These are phyloP conservation scores for Crypturellus tataupa DNA, from an alignment of 2,797 vertebrate species.

Conservation along the genomic window DNA sequence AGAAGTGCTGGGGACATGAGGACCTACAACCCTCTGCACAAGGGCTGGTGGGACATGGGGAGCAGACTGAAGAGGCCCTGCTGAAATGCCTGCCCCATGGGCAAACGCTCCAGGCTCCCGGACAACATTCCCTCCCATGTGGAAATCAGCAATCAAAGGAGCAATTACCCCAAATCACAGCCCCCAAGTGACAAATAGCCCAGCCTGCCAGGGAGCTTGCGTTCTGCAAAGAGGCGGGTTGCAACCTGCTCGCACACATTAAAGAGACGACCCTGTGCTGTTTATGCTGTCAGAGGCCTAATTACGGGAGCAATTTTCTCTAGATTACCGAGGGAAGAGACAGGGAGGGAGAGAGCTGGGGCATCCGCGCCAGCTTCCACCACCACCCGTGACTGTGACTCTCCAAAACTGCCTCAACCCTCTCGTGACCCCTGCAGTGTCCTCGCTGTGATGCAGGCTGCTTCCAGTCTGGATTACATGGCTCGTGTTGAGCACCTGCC, in stretches of 20 bases:
- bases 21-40: background rate
- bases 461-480: background rate
- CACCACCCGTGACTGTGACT: background rate
- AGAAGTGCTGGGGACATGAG: background rate
- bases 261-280: slow-evolving; percentile 61
- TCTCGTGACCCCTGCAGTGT: background rate
- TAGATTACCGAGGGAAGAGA: background rate
- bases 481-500: background rate
- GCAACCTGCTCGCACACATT: slow-evolving; percentile 54
- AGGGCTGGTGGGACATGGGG: background rate
- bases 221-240: slow-evolving; percentile 28
- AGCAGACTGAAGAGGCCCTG: background rate
- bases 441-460: fast-evolving
- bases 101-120: background rate
- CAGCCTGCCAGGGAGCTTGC: slow-evolving; percentile 19
- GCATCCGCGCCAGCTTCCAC: background rate
- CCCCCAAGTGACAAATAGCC: slow-evolving; percentile 62
- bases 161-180: slow-evolving; percentile 61
- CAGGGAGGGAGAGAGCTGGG: background rate
- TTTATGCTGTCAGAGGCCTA: slow-evolving; percentile 41
- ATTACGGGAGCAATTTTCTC: slow-evolving; percentile 58
- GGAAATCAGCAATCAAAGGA: slow-evolving; percentile 68
- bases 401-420: background rate
- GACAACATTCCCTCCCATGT: slow-evolving; percentile 19
- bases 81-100: slow-evolving; percentile 8